Conservation (phyloP, 2,888 invertebrate species). For the Drosophila mercatorum region DNA sequence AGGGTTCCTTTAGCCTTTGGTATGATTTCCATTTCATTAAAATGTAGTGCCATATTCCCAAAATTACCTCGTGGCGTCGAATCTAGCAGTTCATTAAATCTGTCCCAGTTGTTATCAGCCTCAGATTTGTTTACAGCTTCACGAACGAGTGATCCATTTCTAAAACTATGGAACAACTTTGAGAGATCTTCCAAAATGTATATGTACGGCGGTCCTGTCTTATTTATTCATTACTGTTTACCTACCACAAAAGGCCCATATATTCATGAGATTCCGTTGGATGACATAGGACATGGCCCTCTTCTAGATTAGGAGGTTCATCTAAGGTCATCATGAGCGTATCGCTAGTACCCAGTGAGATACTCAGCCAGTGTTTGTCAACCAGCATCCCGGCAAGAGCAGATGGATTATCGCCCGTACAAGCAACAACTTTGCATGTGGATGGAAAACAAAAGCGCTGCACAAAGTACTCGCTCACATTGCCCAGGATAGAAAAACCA, state of each 20-base stretch:
- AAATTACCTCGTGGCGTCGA: slow-evolving; percentile 96
- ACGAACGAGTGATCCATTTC: slow-evolving; percentile 96
- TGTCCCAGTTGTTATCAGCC: slow-evolving; percentile 92
- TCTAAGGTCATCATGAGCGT: slow-evolving; percentile 92
- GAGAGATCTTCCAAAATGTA: background rate
- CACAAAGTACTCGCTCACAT: slow-evolving; percentile 91
- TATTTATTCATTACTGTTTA: background rate
- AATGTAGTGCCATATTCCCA: slow-evolving; percentile 90
- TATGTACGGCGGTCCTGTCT: background rate
- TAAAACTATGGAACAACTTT: slow-evolving; percentile 87
- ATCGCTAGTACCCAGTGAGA: slow-evolving; percentile 97
- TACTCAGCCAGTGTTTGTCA: slow-evolving; percentile 91
- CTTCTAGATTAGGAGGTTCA: slow-evolving; percentile 88
- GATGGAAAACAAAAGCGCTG: slow-evolving; percentile 93
- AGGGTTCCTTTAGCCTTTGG: slow-evolving; percentile 87
- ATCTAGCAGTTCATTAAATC: slow-evolving; percentile 92
- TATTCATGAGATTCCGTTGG: slow-evolving; percentile 91
- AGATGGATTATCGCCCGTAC: slow-evolving; percentile 98
- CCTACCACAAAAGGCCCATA: slow-evolving; percentile 95
- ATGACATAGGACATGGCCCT: slow-evolving; percentile 95
- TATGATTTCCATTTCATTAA: slow-evolving; percentile 87
- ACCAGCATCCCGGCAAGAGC: slow-evolving; percentile 94
- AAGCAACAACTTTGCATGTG: slow-evolving; percentile 92
- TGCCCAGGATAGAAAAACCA: slow-evolving; percentile 89
- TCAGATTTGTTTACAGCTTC: slow-evolving; percentile 91